phyloP scores from a whole-genome alignment of 2,113 vertebrate species.

The Nibea albiflora region DNA sequence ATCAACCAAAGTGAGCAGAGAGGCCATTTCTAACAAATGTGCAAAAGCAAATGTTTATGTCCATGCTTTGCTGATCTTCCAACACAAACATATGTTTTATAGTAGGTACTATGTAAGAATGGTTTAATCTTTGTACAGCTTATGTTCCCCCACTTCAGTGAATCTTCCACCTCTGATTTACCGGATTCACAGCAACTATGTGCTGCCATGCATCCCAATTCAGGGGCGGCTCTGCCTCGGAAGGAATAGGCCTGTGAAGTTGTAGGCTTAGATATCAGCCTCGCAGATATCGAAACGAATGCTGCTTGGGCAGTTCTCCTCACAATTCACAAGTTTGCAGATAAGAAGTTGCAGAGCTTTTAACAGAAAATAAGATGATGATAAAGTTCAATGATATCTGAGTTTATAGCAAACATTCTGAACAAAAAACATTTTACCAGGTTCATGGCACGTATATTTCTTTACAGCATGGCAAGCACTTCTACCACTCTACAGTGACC shows the following conservation, averaged over 20 bases:
- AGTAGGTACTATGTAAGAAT: neutral
- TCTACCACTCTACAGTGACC: too few species aligned
- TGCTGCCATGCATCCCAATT: slow-evolving; percentile 1
- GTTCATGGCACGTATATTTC: neutral
- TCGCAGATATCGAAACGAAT: neutral
- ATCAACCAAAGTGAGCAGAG: neutral
- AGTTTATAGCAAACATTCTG: neutral
- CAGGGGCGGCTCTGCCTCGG: neutral
- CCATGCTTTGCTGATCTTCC: neutral
- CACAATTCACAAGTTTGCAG: neutral
- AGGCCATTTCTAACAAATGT: neutral
- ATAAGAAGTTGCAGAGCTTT: neutral
- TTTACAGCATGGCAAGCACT: neutral
- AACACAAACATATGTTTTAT: neutral
- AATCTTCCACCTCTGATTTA: neutral
- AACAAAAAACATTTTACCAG: slow-evolving; percentile 1
- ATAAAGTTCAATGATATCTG: neutral
- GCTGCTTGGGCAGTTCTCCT: neutral
- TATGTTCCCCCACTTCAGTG: neutral
- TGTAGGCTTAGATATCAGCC: neutral
- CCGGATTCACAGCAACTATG: neutral
- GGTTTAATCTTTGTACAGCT: neutral
- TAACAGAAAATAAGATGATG: neutral
- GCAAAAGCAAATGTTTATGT: neutral
- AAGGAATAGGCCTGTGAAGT: neutral